These are phyloP conservation scores for Harlomillsia oculata DNA, from an alignment of 1,140 invertebrate genomes.

Conservation along the genomic window DNA sequence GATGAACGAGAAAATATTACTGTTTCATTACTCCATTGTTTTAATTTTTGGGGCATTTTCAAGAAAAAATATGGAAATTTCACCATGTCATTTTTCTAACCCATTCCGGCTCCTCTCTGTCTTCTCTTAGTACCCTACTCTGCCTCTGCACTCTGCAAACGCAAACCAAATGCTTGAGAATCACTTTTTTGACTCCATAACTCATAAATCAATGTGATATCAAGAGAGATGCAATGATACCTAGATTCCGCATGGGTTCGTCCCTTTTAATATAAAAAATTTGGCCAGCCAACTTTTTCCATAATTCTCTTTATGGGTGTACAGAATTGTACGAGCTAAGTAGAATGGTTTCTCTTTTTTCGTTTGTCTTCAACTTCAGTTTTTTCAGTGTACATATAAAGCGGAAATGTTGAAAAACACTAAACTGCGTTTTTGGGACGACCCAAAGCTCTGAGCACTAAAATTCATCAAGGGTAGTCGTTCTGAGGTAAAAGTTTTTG, in stretches of 20 bases:
- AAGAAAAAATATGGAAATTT: conserved; percentile 15
- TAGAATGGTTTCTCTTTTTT: no score
- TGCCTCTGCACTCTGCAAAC: no score
- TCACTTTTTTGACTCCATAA: neutral
- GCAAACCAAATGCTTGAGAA: conserved; percentile 8
- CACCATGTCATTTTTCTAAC: neutral
- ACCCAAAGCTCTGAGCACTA: no score
- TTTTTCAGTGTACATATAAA: no score
- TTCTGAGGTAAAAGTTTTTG: no score
- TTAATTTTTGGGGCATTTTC: conserved; percentile 21
- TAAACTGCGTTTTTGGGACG: no score
- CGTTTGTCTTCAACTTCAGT: no score
- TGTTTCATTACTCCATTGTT: conserved; percentile 26
- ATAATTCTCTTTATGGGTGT: conserved; percentile 7
- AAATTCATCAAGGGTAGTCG: no score
- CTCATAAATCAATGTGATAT: conserved; percentile 11
- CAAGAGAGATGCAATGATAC: conserved; percentile 7
- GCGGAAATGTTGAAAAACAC: no score
- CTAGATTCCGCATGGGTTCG: neutral
- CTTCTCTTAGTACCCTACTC: no score
- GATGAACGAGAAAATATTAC: conserved; percentile 26
- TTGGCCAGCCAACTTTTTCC: conserved; percentile 8
- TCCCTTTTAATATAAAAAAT: neutral
- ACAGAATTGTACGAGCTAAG: no score
- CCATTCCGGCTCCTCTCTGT: no score